Evolutionary conservation across 2,113 vertebrate species (phyloP).

Genomic region (Rhea americana): DNA sequence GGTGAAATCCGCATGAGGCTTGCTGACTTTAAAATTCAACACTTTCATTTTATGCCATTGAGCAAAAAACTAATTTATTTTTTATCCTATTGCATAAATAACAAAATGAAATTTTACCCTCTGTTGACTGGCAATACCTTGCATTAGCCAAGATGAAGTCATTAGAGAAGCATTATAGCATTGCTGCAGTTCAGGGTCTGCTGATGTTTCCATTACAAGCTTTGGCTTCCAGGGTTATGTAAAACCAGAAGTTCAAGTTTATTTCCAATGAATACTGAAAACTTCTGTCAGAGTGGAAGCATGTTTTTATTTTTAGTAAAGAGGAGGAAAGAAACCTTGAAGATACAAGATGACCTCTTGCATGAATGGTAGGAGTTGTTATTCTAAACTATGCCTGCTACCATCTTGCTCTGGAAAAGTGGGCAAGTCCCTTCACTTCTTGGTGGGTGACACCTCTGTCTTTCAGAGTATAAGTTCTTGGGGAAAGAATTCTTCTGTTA

Average conservation of each 20-base stretch:
- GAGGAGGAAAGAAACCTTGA: not conserved
- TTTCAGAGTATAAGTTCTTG: not conserved
- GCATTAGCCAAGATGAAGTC: slow-evolving; percentile 28
- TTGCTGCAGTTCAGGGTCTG: slow-evolving; percentile 13
- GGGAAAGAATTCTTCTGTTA: not conserved
- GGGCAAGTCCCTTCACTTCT: not conserved
- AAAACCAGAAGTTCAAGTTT: not conserved
- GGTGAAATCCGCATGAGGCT: slow-evolving; percentile 38
- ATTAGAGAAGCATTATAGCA: slow-evolving; percentile 3
- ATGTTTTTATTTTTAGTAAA: not conserved
- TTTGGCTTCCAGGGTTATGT: not conserved
- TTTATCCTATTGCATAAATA: slow-evolving; percentile 48
- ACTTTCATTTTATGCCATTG: slow-evolving; percentile 46
- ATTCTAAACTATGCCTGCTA: not conserved
- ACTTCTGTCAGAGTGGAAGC: not conserved
- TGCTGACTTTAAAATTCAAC: slow-evolving; percentile 35
- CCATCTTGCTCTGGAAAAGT: not conserved
- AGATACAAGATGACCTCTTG: not conserved
- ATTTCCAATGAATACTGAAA: not conserved
- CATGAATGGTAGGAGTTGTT: not conserved
- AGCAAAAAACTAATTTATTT: slow-evolving; percentile 46
- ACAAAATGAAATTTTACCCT: slow-evolving; percentile 56
- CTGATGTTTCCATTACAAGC: not conserved
- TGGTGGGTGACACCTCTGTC: not conserved
- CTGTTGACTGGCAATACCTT: slow-evolving; percentile 29